These are phyloP conservation scores for Platichthys stellatus DNA, from an alignment of 2,113 vertebrate genomes.

Conservation along the genomic window DNA sequence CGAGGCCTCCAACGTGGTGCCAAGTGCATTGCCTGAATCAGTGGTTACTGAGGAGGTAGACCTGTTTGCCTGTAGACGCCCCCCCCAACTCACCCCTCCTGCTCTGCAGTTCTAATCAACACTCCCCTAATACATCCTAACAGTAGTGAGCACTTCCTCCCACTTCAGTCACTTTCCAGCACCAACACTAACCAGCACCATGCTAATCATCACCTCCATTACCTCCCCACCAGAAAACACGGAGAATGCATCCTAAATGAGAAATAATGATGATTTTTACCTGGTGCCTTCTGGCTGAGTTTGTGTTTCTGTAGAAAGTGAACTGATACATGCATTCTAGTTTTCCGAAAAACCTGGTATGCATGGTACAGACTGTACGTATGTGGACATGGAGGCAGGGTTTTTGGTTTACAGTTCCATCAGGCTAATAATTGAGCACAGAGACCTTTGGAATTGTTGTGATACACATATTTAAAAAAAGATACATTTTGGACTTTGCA, in stretches of 20 bases:
- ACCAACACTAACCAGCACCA: slow-evolving; percentile 62
- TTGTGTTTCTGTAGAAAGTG: slow-evolving; percentile 1
- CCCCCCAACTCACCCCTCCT: slow-evolving; percentile 14
- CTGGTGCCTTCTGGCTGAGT: neutral
- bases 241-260: neutral
- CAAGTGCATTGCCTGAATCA: slow-evolving; percentile 61
- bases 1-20: slow-evolving; percentile 43
- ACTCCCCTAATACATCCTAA: slow-evolving; percentile 64
- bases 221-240: slow-evolving; percentile 5
- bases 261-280: neutral
- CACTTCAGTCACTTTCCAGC: slow-evolving; percentile 24
- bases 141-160: slow-evolving; percentile 57
- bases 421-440: neutral
- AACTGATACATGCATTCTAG: slow-evolving; percentile 30
- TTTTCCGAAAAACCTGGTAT: slow-evolving; percentile 3
- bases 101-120: slow-evolving; percentile 57
- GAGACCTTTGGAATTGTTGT: neutral
- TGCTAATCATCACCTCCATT: slow-evolving; percentile 31
- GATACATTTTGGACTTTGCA: neutral
- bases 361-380: slow-evolving; percentile 8
- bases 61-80: slow-evolving; percentile 46
- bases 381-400: neutral
- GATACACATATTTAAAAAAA: neutral
- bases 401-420: neutral
- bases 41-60: slow-evolving; percentile 79